Evolutionary conservation across 2,888 invertebrate species (phyloP).

Genomic region (Phorcus lineatus): DNA sequence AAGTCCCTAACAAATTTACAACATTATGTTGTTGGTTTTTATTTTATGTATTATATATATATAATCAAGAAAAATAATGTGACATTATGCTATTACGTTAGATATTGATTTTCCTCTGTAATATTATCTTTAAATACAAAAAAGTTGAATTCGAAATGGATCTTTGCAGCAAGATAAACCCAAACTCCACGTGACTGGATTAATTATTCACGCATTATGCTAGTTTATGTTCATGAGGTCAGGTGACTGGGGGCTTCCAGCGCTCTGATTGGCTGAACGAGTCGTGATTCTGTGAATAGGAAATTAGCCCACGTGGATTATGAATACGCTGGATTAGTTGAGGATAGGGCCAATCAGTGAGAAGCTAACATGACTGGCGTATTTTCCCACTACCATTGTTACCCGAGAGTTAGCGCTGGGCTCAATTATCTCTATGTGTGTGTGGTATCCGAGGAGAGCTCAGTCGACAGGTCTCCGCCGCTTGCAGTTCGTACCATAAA

Average conservation of each 20-base stretch:
- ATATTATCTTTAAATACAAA: too few relatives aligned
- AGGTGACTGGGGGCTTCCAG: slow-evolving; percentile 25
- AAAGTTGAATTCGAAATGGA: not conserved
- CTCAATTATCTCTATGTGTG: slow-evolving; percentile 18
- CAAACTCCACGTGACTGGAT: slow-evolving; percentile 21
- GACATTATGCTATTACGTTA: not conserved
- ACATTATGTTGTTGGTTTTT: not conserved
- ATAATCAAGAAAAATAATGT: not conserved
- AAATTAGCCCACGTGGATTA: slow-evolving; percentile 70
- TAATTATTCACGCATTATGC: slow-evolving; percentile 36
- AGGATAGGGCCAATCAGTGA: slow-evolving; percentile 73
- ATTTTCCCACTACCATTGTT: slow-evolving; percentile 69
- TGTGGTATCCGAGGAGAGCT: slow-evolving; percentile 1
- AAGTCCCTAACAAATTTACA: not conserved
- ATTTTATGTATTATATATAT: not conserved
- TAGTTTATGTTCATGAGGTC: slow-evolving; percentile 5
- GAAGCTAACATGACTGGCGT: slow-evolving; percentile 68
- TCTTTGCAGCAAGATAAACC: not conserved
- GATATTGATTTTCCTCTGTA: too few relatives aligned
- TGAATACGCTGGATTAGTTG: slow-evolving; percentile 40
- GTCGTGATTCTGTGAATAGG: slow-evolving; percentile 49
- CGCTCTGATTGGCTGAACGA: slow-evolving; percentile 34
- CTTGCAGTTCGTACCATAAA: slow-evolving; percentile 20
- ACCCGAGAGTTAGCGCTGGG: slow-evolving; percentile 39
- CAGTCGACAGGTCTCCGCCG: slow-evolving; percentile 1